phyloP scores from a whole-genome alignment of 2,888 invertebrate genomes.

The Escarpia spicata region DNA sequence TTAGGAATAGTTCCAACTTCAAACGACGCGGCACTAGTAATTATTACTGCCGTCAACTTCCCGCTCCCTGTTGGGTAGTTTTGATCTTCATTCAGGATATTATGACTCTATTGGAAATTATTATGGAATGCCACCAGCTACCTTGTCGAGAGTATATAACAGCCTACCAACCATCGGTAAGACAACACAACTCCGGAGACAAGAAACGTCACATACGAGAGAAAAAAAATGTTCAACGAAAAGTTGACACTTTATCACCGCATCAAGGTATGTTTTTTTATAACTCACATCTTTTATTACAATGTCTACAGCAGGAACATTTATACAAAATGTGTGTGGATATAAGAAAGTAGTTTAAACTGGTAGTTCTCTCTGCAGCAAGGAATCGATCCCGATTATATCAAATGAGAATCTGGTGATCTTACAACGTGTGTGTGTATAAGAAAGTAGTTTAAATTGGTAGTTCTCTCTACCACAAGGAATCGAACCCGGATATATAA shows the following conservation, averaged over 20 bases:
- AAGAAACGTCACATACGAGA: not conserved
- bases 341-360: too few species aligned
- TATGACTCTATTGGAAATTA: not conserved
- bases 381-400: too few species aligned
- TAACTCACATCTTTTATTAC: not conserved
- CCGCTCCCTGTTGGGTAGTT: not conserved
- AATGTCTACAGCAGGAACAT: not conserved
- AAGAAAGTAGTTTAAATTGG: too few species aligned
- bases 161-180: not conserved
- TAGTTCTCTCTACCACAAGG: too few species aligned
- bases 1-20: not conserved
- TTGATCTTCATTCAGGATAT: not conserved
- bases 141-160: not conserved
- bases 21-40: not conserved
- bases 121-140: not conserved
- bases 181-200: not conserved
- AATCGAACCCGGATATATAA: too few species aligned
- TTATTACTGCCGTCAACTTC: not conserved
- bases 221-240: not conserved
- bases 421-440: too few species aligned
- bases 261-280: not conserved
- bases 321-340: too few species aligned
- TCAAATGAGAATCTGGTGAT: too few species aligned
- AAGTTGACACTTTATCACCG: not conserved
- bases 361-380: too few species aligned